These are phyloP conservation scores for Lasiommata megera DNA, from an alignment of 2,888 invertebrate genomes.

Conservation along the genomic window DNA sequence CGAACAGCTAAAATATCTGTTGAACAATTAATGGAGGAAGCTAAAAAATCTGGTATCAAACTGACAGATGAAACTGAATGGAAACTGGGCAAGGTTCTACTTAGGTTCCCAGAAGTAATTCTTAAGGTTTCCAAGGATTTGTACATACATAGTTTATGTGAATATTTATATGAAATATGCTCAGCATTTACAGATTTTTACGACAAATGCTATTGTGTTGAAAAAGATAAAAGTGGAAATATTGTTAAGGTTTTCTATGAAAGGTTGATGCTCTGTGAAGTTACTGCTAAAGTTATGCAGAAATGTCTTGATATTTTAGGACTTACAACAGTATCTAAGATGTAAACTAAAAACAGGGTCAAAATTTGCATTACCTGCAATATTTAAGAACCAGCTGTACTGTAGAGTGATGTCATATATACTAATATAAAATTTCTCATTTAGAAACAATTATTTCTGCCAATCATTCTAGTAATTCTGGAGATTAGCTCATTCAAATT, in stretches of 20 bases:
- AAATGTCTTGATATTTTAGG: slow-evolving; percentile 95
- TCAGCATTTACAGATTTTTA: slow-evolving; percentile 98
- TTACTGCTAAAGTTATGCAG: slow-evolving; percentile 92
- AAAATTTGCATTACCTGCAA: no score
- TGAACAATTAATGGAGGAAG: slow-evolving; percentile 83
- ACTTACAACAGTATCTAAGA: slow-evolving; percentile 93
- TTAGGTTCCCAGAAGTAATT: slow-evolving; percentile 94
- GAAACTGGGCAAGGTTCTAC: slow-evolving; percentile 93
- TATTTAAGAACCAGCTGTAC: no score
- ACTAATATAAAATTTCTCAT: no score
- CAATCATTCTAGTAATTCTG: no score
- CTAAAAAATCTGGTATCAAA: slow-evolving; percentile 81
- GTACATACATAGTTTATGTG: slow-evolving; percentile 93
- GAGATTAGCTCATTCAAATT: no score
- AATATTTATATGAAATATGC: slow-evolving; percentile 97
- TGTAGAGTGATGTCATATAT: no score
- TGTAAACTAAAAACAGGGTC: slow-evolving; percentile 80
- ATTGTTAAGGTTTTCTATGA: slow-evolving; percentile 91
- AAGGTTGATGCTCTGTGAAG: slow-evolving; percentile 95
- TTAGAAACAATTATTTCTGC: no score
- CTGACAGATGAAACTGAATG: slow-evolving; percentile 96
- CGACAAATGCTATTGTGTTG: slow-evolving; percentile 97
- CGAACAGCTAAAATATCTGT: slow-evolving; percentile 86
- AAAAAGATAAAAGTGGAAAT: slow-evolving; percentile 92
- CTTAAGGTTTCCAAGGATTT: slow-evolving; percentile 91